phyloP scores from a whole-genome alignment of 1,140 invertebrate genomes.

The Notospermus geniculatus region DNA sequence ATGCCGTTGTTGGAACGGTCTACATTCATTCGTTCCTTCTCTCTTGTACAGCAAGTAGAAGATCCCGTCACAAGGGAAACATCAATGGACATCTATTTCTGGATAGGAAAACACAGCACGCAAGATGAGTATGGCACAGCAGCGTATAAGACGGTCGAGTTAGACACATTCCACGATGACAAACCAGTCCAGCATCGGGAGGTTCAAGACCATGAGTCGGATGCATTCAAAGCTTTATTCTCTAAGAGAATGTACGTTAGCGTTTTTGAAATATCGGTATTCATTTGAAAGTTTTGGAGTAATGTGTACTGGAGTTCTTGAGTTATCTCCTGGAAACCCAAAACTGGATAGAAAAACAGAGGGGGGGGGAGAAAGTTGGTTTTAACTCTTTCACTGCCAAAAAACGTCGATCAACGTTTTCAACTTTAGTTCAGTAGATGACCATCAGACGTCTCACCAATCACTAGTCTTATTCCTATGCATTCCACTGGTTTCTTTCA shows the following conservation, averaged over 20 bases:
- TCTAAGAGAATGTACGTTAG: conserved; percentile 62
- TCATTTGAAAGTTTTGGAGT: background rate
- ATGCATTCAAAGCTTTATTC: conserved; percentile 82
- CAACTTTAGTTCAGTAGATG: background rate
- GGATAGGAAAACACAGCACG: conserved; percentile 15
- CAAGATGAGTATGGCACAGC: conserved; percentile 74
- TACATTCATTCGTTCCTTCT: too few relatives aligned
- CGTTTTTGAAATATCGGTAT: background rate
- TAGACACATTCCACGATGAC: conserved; percentile 76
- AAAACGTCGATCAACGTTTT: background rate
- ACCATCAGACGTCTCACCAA: too few relatives aligned
- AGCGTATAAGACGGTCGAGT: conserved; percentile 78
- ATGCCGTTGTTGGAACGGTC: background rate
- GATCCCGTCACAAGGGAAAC: conserved; percentile 35
- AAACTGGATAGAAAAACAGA: too few relatives aligned
- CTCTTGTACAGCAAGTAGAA: background rate
- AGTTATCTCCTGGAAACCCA: background rate
- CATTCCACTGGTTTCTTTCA: too few relatives aligned
- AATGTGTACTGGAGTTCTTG: background rate
- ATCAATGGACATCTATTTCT: conserved; percentile 22
- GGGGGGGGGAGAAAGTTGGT: background rate
- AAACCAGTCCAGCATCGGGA: conserved; percentile 77
- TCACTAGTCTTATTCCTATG: too few relatives aligned
- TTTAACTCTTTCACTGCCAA: background rate
- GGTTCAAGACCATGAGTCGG: conserved; percentile 77